A percentile compares a stretch with the other conserved stretches of the same genome.
These are phyloP conservation scores for Gymnoscopelus braueri DNA, from an alignment of 2,797 vertebrate genomes.

Conservation along the genomic window DNA sequence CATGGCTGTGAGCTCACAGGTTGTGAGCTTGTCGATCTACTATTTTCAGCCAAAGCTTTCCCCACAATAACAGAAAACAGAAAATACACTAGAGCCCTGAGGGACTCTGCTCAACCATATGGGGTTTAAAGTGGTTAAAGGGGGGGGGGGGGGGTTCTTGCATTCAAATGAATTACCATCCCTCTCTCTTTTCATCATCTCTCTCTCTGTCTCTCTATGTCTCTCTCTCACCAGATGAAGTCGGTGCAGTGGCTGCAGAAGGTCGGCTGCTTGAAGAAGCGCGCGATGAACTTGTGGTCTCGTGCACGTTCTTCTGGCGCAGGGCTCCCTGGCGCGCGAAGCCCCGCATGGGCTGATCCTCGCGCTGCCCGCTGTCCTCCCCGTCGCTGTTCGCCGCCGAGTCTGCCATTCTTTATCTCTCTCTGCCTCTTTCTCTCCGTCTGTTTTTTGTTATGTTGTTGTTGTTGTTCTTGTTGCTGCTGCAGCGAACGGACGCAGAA, in stretches of 20 bases:
- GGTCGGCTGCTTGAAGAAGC: conserved; percentile 96
- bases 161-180: background rate
- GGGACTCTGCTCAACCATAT: no score
- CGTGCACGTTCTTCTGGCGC: conserved; percentile 94
- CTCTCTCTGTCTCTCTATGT: conserved; percentile 1
- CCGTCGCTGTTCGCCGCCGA: conserved; percentile 81
- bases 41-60: no score
- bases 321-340: conserved; percentile 93
- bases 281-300: conserved; percentile 94
- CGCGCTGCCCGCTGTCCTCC: conserved; percentile 81
- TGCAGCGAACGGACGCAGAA: no score
- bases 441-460: background rate
- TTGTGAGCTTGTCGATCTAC: no score
- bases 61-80: no score
- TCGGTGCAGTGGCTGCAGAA: conserved; percentile 98
- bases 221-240: conserved; percentile 91
- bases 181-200: background rate
- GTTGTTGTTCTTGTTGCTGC: no score
- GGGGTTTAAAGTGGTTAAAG: no score
- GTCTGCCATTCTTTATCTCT: conserved; percentile 66
- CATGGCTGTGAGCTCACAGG: no score
- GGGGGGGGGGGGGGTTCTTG: no score
- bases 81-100: no score
- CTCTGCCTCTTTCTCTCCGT: conserved; percentile 21
- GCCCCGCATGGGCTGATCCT: conserved; percentile 75